Percentiles rank a stretch among this genome's conserved stretches.
Conservation (phyloP, 1,140 invertebrate genomes). For the Camponotus vicinus region DNA sequence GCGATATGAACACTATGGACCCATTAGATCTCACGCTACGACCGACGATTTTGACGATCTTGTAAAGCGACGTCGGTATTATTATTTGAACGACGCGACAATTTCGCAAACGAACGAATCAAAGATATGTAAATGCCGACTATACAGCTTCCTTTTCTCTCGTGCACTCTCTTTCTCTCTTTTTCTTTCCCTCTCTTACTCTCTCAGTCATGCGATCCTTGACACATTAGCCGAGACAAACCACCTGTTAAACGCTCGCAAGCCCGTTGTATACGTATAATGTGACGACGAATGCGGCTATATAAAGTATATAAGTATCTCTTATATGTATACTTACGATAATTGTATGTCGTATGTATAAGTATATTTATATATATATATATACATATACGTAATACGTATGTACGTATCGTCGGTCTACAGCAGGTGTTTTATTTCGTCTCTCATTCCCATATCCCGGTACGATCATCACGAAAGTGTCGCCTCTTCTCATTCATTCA, state of each 20-base stretch:
- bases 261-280: constrained; percentile 67
- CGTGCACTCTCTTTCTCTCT: constrained; percentile 14
- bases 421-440: constrained; percentile 54
- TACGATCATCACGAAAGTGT: constrained; percentile 36
- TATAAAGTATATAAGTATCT: constrained; percentile 72
- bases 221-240: constrained; percentile 70
- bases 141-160: constrained; percentile 63
- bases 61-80: constrained; percentile 18
- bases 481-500: constrained; percentile 24
- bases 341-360: constrained; percentile 71
- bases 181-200: constrained; percentile 32
- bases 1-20: not conserved
- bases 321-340: constrained; percentile 70
- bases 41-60: not conserved
- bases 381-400: constrained; percentile 64
- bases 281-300: constrained; percentile 72
- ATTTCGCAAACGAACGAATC: constrained; percentile 64
- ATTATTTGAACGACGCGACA: constrained; percentile 28
- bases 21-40: not conserved
- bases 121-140: constrained; percentile 76
- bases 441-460: constrained; percentile 35
- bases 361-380: constrained; percentile 58
- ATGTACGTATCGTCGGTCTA: constrained; percentile 58
- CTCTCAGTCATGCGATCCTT: constrained; percentile 59
- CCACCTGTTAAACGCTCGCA: constrained; percentile 69